phyloP scores from a whole-genome alignment of 2,888 invertebrate species.

The Atethmia centrago region DNA sequence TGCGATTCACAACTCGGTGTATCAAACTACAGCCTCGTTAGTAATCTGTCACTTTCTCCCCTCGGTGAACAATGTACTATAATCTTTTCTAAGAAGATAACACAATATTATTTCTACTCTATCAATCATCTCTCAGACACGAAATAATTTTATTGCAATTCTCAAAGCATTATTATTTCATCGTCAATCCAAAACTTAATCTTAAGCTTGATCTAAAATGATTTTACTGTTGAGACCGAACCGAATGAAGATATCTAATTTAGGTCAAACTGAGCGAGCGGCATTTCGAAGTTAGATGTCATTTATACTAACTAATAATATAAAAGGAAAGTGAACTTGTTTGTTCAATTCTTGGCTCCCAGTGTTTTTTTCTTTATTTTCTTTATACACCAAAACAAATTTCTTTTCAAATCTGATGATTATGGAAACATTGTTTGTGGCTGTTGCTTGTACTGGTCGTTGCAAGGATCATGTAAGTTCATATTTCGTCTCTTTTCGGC shows the following conservation, averaged over 20 bases:
- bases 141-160: constrained; percentile 4
- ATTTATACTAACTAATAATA: constrained; percentile 55
- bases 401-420: background rate
- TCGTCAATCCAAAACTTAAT: constrained; percentile 29
- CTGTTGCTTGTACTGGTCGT: background rate
- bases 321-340: constrained; percentile 41
- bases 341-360: constrained; percentile 28
- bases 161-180: constrained; percentile 35
- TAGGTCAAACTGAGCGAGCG: constrained; percentile 40
- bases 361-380: background rate
- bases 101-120: background rate
- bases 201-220: constrained; percentile 30
- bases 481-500: no score
- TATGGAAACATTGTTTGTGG: background rate
- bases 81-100: background rate
- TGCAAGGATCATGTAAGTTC: no score
- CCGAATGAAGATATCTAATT: constrained; percentile 49
- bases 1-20: no score
- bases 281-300: constrained; percentile 40
- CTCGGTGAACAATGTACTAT: no score
- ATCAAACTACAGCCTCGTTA: no score
- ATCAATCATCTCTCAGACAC: constrained; percentile 16
- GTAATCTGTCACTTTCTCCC: no score
- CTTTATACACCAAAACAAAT: no score
- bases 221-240: constrained; percentile 31